phyloP scores from a whole-genome alignment of 2,797 vertebrate genomes.

The Clarias platycephalus region DNA sequence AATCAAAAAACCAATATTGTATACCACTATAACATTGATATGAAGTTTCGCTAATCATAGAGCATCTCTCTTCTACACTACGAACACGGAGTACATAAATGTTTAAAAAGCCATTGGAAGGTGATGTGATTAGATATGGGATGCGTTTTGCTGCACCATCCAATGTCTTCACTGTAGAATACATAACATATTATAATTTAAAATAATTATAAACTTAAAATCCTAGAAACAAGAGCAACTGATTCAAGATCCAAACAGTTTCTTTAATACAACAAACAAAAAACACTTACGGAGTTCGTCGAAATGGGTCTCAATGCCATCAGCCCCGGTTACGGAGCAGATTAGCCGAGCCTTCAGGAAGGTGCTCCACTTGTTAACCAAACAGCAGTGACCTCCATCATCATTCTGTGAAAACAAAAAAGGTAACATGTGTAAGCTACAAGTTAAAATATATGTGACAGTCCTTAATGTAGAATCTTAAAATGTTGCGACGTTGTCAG shows the following conservation, averaged over 20 bases:
- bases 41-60: not conserved
- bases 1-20: not conserved
- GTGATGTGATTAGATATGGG: not conserved
- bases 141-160: no score
- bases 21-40: not conserved
- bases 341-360: conserved; percentile 96
- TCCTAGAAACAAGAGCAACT: not conserved
- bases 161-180: not conserved
- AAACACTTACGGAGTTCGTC: conserved; percentile 92
- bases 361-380: conserved; percentile 99
- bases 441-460: not conserved
- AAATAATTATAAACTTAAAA: not conserved
- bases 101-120: not conserved
- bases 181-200: not conserved
- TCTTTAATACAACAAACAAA: not conserved
- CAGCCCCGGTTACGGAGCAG: conserved; percentile 90
- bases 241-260: not conserved
- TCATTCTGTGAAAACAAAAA: conserved; percentile 81
- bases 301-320: conserved; percentile 96
- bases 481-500: not conserved
- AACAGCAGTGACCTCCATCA: conserved; percentile 95
- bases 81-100: not conserved
- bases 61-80: not conserved
- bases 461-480: not conserved
- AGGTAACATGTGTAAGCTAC: not conserved